Percentiles rank a stretch among this genome's conserved stretches.
Conservation (phyloP, 1,140 invertebrate genomes). For the Camponotus floridanus region DNA sequence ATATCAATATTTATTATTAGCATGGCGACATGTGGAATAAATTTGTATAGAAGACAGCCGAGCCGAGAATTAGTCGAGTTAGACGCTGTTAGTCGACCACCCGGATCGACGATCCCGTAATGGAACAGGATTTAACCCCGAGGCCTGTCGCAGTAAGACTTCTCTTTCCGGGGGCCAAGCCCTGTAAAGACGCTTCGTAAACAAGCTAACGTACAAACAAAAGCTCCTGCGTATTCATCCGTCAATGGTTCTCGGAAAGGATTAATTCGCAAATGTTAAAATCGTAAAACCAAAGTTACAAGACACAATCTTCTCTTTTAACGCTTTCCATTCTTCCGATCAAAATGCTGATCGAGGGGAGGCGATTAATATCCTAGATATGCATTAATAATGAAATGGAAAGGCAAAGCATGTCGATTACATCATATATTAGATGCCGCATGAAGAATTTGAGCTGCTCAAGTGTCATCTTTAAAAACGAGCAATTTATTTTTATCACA, state of each 20-base stretch:
- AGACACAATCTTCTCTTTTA: slow-evolving; percentile 1
- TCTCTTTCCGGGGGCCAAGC: slow-evolving; percentile 57
- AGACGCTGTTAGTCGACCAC: slow-evolving; percentile 76
- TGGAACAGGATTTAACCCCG: slow-evolving; percentile 80
- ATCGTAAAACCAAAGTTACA: slow-evolving; percentile 8
- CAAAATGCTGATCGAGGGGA: not conserved
- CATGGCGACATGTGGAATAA: slow-evolving; percentile 15
- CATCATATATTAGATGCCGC: not conserved
- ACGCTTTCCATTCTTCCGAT: not conserved
- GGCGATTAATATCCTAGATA: not conserved
- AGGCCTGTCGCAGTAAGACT: slow-evolving; percentile 65
- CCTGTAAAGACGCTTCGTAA: slow-evolving; percentile 36
- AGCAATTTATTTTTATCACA: slow-evolving; percentile 28
- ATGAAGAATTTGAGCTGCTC: slow-evolving; percentile 1
- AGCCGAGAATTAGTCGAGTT: slow-evolving; percentile 77
- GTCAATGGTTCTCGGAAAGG: slow-evolving; percentile 28
- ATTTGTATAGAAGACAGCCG: slow-evolving; percentile 26
- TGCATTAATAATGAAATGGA: slow-evolving; percentile 33
- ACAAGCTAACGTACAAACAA: slow-evolving; percentile 43
- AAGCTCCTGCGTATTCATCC: not conserved
- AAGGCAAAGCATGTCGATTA: slow-evolving; percentile 9
- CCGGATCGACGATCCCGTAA: slow-evolving; percentile 77
- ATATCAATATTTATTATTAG: not conserved
- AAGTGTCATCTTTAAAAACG: not conserved
- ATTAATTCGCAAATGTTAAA: slow-evolving; percentile 25